These are phyloP conservation scores for Dryobates pubescens DNA, from an alignment of 2,797 vertebrate species.

Conservation along the genomic window DNA sequence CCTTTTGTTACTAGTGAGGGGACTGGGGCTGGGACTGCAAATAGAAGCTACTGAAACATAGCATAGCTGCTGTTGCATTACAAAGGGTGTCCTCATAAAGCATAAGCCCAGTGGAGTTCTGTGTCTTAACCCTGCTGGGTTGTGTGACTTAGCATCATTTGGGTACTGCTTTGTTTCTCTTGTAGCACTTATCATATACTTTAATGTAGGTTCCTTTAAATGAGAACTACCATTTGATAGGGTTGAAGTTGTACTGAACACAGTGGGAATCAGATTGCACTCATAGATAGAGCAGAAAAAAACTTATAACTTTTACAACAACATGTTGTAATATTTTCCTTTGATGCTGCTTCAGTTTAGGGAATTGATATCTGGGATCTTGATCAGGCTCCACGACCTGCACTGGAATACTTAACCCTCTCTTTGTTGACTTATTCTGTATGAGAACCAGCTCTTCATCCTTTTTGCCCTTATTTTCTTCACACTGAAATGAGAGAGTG, in stretches of 20 bases:
- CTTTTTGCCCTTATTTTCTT: neutral
- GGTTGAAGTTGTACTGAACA: neutral
- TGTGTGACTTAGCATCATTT: neutral
- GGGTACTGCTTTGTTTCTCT: neutral
- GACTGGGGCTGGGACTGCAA: neutral
- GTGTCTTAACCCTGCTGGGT: neutral
- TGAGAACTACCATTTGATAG: neutral
- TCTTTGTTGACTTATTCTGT: neutral
- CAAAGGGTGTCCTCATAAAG: neutral
- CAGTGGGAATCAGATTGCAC: neutral
- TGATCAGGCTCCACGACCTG: neutral
- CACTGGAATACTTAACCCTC: neutral
- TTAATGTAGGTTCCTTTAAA: neutral
- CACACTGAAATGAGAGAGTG: neutral
- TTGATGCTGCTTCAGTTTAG: conserved; percentile 9
- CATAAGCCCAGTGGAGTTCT: neutral
- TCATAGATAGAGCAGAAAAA: neutral
- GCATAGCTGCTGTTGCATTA: accelerated
- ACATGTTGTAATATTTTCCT: neutral
- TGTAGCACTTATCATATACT: neutral
- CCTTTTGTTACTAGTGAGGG: neutral
- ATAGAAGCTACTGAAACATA: neutral
- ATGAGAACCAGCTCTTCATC: neutral
- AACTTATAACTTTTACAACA: neutral
- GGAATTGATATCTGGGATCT: neutral